These are phyloP conservation scores for Benitochromis conjunctus DNA, from an alignment of 2,113 vertebrate species.

Conservation along the genomic window DNA sequence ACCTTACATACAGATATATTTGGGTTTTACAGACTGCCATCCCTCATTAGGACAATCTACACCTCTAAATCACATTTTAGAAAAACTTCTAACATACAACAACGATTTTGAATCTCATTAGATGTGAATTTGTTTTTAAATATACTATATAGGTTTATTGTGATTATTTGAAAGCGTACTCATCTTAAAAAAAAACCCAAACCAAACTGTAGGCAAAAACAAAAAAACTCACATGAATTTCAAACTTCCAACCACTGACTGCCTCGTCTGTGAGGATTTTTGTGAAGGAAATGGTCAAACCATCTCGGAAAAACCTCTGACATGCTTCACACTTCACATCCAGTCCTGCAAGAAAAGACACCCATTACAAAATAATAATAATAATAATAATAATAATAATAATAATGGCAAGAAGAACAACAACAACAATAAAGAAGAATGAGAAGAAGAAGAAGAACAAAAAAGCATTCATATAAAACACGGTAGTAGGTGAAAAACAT, in stretches of 20 bases:
- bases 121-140: background rate
- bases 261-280: conserved; percentile 99
- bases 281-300: conserved; percentile 98
- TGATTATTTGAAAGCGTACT: background rate
- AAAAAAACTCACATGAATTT: conserved; percentile 92
- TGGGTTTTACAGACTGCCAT: background rate
- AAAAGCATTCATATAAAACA: background rate
- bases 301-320: conserved; percentile 99
- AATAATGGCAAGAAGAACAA: background rate
- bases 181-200: background rate
- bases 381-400: background rate
- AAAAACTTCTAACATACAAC: background rate
- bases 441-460: background rate
- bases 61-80: background rate
- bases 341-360: conserved; percentile 78
- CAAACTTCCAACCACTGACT: conserved; percentile 99
- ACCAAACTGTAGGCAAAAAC: background rate
- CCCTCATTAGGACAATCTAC: background rate
- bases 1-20: too few species aligned
- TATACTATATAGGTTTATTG: background rate
- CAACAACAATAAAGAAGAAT: background rate
- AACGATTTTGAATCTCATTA: background rate
- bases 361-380: background rate
- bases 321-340: conserved; percentile 99
- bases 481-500: background rate